phyloP scores from a whole-genome alignment of 1,140 invertebrate species.

The Papilio polyxenes region DNA sequence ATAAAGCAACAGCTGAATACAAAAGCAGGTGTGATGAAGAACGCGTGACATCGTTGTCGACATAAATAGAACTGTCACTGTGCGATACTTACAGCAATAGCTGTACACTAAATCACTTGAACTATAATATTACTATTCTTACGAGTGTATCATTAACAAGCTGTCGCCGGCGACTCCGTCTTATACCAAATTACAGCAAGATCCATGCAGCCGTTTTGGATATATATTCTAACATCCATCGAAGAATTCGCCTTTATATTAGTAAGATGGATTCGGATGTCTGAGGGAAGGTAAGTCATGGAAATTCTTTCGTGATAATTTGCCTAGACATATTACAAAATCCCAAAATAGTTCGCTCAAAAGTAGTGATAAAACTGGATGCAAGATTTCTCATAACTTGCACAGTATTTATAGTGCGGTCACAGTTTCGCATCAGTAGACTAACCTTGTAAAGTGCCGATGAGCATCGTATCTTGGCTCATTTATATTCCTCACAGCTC shows the following conservation, averaged over 20 bases:
- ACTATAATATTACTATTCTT: not conserved
- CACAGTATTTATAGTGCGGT: slow-evolving; percentile 5
- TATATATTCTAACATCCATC: no score
- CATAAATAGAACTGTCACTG: not conserved
- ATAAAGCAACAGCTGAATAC: slow-evolving; percentile 11
- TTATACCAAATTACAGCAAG: no score
- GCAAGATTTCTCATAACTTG: not conserved
- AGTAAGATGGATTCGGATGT: no score
- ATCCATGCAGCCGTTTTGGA: no score
- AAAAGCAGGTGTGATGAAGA: slow-evolving; percentile 13
- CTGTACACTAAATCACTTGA: not conserved
- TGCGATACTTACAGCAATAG: not conserved
- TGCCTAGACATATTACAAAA: not conserved
- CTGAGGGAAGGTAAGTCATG: no score
- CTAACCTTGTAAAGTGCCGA: slow-evolving; percentile 22
- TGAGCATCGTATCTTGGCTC: slow-evolving; percentile 1
- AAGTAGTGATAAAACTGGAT: not conserved
- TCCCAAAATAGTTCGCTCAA: not conserved
- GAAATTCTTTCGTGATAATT: no score
- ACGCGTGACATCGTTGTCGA: not conserved
- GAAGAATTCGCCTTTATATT: no score
- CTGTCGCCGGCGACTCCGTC: no score
- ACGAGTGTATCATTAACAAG: not conserved
- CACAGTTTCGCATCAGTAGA: slow-evolving; percentile 6
- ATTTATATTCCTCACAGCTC: slow-evolving; percentile 22